Conservation (phyloP, 1,140 invertebrate genomes). For the Cheumatopsyche charites region DNA sequence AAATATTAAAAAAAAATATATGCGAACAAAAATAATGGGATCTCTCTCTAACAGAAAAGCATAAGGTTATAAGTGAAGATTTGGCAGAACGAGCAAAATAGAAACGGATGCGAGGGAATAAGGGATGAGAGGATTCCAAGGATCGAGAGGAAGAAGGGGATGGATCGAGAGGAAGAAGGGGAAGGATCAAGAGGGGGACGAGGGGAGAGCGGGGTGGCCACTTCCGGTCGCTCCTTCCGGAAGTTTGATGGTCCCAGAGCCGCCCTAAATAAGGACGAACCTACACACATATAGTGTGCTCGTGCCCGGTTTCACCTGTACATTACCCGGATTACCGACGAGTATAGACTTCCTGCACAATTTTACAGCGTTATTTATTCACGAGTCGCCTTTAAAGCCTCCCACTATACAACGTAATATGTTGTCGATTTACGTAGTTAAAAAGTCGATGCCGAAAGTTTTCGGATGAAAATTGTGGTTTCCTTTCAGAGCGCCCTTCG, state of each 20-base stretch:
- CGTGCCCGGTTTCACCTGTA: constrained; percentile 19
- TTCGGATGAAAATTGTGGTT: no score
- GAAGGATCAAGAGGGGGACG: background rate
- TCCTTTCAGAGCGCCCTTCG: no score
- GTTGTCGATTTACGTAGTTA: background rate
- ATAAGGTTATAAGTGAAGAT: no score
- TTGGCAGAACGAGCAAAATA: no score
- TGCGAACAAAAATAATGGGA: no score
- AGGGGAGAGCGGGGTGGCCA: background rate
- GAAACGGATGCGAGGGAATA: no score
- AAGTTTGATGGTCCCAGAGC: constrained; percentile 34
- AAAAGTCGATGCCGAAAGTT: no score
- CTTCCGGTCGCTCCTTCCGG: constrained; percentile 36
- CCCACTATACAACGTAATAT: no score
- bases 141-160: background rate
- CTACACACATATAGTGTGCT: background rate
- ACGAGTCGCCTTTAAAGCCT: constrained; percentile 16
- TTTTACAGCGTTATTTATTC: constrained; percentile 24
- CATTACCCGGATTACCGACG: constrained; percentile 24
- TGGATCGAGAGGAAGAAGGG: no score
- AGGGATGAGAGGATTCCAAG: no score
- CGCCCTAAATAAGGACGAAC: constrained; percentile 32
- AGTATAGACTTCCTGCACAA: constrained; percentile 19
- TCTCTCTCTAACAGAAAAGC: no score
- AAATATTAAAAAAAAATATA: no score